Evolutionary conservation across 2,113 vertebrate genomes (phyloP).

Genomic region (Zingel zingel): DNA sequence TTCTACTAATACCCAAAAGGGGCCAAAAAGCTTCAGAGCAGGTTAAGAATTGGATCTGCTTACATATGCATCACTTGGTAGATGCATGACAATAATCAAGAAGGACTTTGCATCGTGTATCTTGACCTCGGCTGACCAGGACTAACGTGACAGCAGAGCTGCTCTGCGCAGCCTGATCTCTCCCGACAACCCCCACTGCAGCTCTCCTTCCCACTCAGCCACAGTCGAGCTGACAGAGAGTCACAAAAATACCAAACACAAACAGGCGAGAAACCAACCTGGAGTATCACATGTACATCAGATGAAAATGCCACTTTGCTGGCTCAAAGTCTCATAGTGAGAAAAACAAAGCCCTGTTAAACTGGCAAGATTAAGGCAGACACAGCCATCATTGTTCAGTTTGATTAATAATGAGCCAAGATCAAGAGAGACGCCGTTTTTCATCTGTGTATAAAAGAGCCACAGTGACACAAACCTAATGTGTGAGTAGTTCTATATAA

Average conservation of each 20-base stretch:
- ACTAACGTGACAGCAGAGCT: not conserved
- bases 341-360: not conserved
- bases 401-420: constrained; percentile 27
- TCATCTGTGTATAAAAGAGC: constrained; percentile 8
- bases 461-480: not conserved
- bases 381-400: constrained; percentile 1
- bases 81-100: not conserved
- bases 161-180: not conserved
- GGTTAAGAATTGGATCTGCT: not conserved
- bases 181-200: not conserved
- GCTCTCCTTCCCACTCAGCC: constrained; percentile 1
- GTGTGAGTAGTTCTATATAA: not conserved
- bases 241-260: constrained; percentile 6
- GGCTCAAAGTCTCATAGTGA: not conserved
- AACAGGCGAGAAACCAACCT: not conserved
- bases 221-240: not conserved
- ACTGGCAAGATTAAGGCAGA: not conserved
- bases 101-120: not conserved
- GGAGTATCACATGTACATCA: not conserved
- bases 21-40: not conserved
- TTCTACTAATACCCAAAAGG: not conserved
- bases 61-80: not conserved
- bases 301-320: not conserved
- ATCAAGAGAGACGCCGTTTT: constrained; percentile 3
- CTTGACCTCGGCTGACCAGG: constrained; percentile 21